phyloP scores from a whole-genome alignment of 2,888 invertebrate genomes.

The Cephus pygmeus region DNA sequence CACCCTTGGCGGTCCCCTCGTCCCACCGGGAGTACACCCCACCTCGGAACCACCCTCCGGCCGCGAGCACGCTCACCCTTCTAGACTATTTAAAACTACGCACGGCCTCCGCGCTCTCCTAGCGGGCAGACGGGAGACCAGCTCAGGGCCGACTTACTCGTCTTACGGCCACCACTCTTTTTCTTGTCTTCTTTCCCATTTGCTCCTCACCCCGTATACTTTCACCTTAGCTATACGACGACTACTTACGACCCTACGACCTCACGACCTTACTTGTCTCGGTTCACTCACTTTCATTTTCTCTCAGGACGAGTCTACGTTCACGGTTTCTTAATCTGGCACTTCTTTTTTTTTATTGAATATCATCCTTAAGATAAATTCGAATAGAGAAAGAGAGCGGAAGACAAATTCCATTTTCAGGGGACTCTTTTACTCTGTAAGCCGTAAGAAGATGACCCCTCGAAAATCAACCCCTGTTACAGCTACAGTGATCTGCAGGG shows the following conservation, averaged over 20 bases:
- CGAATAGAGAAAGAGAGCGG: not conserved
- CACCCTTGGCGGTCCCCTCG: slow-evolving; percentile 26
- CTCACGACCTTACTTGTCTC: not conserved
- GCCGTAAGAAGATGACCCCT: not conserved
- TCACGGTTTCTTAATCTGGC: not conserved
- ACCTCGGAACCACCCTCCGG: not conserved
- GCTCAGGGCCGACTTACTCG: slow-evolving; percentile 52
- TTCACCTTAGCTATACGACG: not conserved
- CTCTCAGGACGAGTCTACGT: not conserved
- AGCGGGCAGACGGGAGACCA: slow-evolving; percentile 24
- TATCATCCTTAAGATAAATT: not conserved
- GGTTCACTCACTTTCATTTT: not conserved
- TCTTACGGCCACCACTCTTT: slow-evolving; percentile 34
- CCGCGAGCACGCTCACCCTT: slow-evolving; percentile 43
- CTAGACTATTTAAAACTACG: slow-evolving; percentile 65
- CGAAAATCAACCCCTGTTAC: not conserved
- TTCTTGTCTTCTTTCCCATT: not conserved
- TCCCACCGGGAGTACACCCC: slow-evolving; percentile 16
- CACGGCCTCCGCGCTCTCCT: slow-evolving; percentile 39
- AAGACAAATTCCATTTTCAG: not conserved
- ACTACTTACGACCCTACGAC: not conserved
- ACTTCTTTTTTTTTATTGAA: not conserved
- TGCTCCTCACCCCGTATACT: not conserved
- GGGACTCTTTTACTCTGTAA: not conserved
- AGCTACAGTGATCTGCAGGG: not conserved